Percentiles rank a stretch among this genome's conserved stretches.
Evolutionary conservation across 2,113 vertebrate genomes (phyloP).

Genomic region (Paramormyrops kingsleyae): DNA sequence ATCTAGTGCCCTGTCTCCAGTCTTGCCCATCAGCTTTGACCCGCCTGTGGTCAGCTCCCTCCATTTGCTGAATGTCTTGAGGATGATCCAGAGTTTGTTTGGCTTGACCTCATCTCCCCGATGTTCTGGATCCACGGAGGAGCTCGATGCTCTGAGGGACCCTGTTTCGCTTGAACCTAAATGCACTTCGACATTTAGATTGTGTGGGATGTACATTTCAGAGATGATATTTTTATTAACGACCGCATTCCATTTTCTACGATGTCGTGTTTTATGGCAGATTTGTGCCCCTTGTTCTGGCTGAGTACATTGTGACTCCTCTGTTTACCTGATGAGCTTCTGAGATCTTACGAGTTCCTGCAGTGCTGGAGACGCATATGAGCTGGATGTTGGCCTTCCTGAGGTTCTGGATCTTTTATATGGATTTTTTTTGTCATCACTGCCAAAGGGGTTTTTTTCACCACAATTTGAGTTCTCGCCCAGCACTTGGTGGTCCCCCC

Average conservation of each 20-base stretch:
- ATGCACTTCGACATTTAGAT: conserved; percentile 69
- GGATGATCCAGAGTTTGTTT: neutral
- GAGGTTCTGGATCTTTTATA: neutral
- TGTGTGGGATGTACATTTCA: conserved; percentile 56
- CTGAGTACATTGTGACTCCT: neutral
- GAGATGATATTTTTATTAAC: conserved; percentile 31
- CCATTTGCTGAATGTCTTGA: conserved; percentile 53
- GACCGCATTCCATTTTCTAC: conserved; percentile 61
- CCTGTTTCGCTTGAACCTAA: conserved; percentile 45
- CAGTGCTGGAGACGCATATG: neutral
- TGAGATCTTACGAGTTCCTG: neutral
- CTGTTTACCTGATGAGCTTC: neutral
- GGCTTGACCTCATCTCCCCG: conserved; percentile 20
- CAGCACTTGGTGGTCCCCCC: conserved; percentile 24
- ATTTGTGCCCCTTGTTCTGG: conserved; percentile 21
- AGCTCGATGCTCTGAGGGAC: conserved; percentile 38
- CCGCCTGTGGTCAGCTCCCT: neutral
- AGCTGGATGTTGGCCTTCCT: neutral
- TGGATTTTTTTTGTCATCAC: neutral
- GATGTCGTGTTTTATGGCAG: conserved; percentile 48
- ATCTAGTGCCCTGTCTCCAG: neutral
- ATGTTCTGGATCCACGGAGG: conserved; percentile 53
- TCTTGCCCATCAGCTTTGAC: neutral
- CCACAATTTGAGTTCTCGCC: no score
- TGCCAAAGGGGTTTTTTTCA: neutral